Evolutionary conservation across 2,797 vertebrate genomes (phyloP).

Genomic region (Tolypeutes matacus): DNA sequence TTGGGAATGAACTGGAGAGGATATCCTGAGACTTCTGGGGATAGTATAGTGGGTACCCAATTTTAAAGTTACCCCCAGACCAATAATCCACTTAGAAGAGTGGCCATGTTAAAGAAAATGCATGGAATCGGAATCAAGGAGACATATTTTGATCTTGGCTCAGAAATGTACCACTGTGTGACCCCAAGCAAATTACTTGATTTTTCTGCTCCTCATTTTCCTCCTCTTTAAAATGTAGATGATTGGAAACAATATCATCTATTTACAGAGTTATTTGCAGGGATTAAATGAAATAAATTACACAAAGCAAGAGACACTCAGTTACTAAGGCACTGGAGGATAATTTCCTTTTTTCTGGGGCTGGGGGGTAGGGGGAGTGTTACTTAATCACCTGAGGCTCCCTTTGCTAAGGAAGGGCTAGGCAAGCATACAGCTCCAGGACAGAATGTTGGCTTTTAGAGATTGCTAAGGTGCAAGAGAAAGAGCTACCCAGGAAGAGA

Average conservation of each 20-base stretch:
- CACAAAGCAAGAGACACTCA: neutral
- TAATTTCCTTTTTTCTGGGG: neutral
- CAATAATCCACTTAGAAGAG: neutral
- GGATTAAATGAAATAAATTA: neutral
- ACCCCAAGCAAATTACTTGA: neutral
- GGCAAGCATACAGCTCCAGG: neutral
- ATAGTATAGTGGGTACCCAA: neutral
- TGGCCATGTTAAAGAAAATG: neutral
- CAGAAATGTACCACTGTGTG: neutral
- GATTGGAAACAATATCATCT: neutral
- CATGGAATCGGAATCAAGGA: neutral
- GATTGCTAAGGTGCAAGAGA: neutral
- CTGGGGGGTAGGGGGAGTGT: too few relatives aligned
- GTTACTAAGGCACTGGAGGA: neutral
- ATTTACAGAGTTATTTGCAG: neutral
- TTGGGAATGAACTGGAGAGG: neutral
- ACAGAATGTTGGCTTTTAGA: neutral
- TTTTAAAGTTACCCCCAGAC: neutral
- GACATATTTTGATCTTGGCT: neutral
- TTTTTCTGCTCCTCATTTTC: neutral
- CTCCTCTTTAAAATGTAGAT: slow-evolving; percentile 13
- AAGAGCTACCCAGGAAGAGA: neutral
- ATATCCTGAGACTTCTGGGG: neutral
- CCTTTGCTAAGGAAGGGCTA: neutral
- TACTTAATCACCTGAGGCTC: neutral